phyloP scores from a whole-genome alignment of 2,797 vertebrate species.

The Catamblyrhynchus diadema region DNA sequence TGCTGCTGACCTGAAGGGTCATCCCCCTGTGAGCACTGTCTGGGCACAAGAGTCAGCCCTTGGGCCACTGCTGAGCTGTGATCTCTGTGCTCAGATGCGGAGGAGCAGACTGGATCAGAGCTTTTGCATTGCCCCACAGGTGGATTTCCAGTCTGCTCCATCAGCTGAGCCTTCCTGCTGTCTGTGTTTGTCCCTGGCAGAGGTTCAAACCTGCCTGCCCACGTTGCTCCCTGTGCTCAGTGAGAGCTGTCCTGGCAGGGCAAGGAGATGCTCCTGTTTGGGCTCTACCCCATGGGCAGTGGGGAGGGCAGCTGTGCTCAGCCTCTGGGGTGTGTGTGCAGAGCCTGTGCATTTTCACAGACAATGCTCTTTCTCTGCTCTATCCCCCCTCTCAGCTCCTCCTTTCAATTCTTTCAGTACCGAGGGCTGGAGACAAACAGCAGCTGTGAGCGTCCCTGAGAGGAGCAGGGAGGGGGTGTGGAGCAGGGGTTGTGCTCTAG shows the following conservation, averaged over 20 bases:
- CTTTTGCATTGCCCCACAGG: neutral
- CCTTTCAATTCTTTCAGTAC: neutral
- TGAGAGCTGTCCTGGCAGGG: neutral
- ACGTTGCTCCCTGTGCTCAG: rapidly evolving
- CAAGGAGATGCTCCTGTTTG: rapidly evolving
- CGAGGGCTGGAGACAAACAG: neutral
- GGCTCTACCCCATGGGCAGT: neutral
- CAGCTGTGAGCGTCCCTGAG: neutral
- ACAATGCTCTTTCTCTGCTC: neutral
- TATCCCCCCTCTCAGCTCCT: neutral
- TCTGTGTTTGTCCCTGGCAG: neutral
- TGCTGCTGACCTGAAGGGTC: neutral
- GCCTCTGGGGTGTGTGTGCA: neutral
- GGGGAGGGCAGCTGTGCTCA: neutral
- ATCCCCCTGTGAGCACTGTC: neutral
- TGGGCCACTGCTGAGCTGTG: neutral
- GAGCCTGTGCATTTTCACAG: neutral
- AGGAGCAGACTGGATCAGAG: neutral
- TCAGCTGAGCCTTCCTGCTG: neutral
- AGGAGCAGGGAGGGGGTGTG: neutral
- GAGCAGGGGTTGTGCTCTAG: rapidly evolving
- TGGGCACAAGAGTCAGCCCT: neutral
- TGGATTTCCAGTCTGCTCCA: neutral
- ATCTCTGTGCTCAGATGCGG: rapidly evolving
- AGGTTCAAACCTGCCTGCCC: neutral